Conservation (phyloP, 2,113 vertebrate genomes). For the Nymphicus hollandicus region DNA sequence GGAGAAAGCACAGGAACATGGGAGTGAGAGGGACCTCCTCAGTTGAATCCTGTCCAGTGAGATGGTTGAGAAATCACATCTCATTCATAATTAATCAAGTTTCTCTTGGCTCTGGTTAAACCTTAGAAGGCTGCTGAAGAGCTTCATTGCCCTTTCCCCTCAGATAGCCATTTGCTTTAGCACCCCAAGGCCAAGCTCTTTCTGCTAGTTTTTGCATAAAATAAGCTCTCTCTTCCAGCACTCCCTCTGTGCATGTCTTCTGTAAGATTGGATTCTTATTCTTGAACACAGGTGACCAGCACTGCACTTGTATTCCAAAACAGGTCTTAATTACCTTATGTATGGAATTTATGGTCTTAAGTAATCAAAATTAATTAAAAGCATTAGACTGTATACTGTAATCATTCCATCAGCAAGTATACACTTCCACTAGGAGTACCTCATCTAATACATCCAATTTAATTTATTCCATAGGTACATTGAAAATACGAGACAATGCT, state of each 20-base stretch:
- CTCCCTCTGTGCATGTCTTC: fast-evolving
- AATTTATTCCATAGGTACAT: background rate
- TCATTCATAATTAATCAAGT: background rate
- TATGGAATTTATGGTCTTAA: background rate
- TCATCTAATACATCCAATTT: background rate
- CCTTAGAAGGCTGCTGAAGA: background rate
- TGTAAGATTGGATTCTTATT: background rate
- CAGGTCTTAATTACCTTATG: background rate
- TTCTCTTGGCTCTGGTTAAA: background rate
- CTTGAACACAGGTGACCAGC: background rate
- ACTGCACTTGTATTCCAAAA: background rate
- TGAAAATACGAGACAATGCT: background rate
- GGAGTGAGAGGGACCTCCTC: background rate
- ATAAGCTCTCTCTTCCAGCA: background rate
- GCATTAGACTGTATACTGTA: background rate
- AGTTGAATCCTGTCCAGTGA: background rate
- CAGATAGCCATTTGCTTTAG: background rate
- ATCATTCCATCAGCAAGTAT: background rate
- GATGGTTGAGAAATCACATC: background rate
- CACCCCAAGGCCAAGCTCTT: background rate
- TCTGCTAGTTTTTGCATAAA: fast-evolving
- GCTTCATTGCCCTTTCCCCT: background rate
- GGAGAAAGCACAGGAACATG: background rate
- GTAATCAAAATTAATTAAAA: background rate
- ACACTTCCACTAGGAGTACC: background rate